Base-by-base conservation (phyloP, 2,113 vertebrate species). In the Nansenia antarctica region DNA sequence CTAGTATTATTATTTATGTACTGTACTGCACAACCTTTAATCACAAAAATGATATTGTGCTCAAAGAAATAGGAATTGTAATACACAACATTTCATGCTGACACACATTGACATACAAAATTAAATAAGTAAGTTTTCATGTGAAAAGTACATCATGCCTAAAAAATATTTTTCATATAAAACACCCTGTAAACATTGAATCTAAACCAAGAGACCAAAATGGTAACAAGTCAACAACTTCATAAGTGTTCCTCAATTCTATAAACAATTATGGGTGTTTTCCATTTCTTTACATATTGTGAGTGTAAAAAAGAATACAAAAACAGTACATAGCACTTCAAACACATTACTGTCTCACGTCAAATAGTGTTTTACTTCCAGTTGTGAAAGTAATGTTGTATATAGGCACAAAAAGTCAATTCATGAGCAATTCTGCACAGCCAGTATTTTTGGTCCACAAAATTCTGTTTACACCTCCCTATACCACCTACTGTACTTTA, bases 281-380 rank as follows among this genome's bases (percentile, higher is more conserved):
- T 86, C 45, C 78, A 81, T 81, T 88, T 88, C 80, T 90, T 87
- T 91, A 90, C 89, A 89, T 55, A 66, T 54, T 64, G 39, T 76
- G 70, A 81, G 70, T 81, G 77, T 65, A 69, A 84, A 82, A 78
- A 81, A 81, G 82, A 84, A 76, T 88, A 88, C 85, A 89, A 91
- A 88, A 92, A 91, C 89, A 79, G 82, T 90, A 92, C 89, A 90
- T 85, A 89, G 90, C 91, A 92, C 92, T 91, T 90, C 85, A 92
- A 91, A 92, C 83, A 91, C 91, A 72, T 82, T 81, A 89, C 86
- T 84, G 69, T 74, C 85, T 83, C 74, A 91, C 86, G 81, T 89
- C 79, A 78, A 84, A 80, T 81, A 70, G 71, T 83, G 67, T 84
- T 82, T 87, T 82, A 81, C 86, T 87, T 86, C 75, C 86, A 63